Conservation (phyloP, 2,888 invertebrate genomes). For the Chorisops tibialis region DNA sequence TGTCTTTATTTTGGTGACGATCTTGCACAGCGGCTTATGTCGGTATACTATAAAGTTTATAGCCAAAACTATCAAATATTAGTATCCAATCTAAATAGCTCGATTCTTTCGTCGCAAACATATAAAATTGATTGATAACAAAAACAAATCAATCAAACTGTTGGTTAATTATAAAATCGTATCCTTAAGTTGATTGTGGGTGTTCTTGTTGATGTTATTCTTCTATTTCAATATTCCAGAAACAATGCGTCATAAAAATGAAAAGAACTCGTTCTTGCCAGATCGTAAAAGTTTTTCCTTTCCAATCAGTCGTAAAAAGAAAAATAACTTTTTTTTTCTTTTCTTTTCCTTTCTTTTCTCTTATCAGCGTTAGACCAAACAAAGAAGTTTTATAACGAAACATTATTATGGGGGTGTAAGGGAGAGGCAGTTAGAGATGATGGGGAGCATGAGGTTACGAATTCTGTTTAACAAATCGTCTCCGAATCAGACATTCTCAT, state of each 20-base stretch:
- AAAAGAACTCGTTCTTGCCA: neutral
- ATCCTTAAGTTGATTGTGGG: neutral
- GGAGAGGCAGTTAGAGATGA: neutral
- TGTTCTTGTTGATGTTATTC: conserved; percentile 1
- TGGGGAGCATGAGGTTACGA: conserved; percentile 2
- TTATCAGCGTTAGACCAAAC: conserved; percentile 4
- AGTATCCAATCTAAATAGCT: no score
- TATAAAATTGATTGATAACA: no score
- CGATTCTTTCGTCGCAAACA: no score
- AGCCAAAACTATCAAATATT: no score
- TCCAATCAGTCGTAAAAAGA: conserved; percentile 16
- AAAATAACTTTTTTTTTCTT: neutral
- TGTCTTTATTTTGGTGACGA: no score
- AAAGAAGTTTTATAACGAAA: conserved; percentile 8
- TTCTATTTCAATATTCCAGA: neutral
- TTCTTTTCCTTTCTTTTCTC: no score
- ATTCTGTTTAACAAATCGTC: conserved; percentile 22
- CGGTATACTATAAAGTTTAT: no score
- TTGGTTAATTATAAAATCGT: no score
- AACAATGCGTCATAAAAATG: conserved; percentile 16
- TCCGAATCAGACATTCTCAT: conserved; percentile 24
- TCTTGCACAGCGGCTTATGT: no score
- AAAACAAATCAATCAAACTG: no score
- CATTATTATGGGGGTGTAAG: neutral
- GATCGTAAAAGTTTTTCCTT: conserved; percentile 17